Conservation (phyloP, 2,113 vertebrate species). For the Syngnathoides biaculeatus region DNA sequence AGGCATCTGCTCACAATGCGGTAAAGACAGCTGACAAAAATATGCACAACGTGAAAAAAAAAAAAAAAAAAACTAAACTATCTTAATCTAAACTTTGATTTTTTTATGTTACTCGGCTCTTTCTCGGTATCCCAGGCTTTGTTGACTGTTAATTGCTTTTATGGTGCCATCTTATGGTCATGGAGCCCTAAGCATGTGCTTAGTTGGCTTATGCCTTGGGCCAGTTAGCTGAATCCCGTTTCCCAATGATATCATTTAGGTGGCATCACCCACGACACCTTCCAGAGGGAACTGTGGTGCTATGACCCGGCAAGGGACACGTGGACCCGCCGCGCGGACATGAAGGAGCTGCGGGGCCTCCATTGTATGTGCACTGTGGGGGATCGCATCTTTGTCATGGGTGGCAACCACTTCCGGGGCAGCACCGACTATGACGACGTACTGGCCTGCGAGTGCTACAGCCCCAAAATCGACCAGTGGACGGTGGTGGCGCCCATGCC, state of each 20-base stretch:
- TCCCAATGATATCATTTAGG: constrained; percentile 46
- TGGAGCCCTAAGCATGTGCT: too few relatives aligned
- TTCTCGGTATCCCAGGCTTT: too few relatives aligned
- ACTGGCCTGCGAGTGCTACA: constrained; percentile 76
- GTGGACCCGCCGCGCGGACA: constrained; percentile 72
- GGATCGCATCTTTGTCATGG: constrained; percentile 77
- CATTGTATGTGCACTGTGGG: constrained; percentile 80
- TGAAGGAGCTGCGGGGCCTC: constrained; percentile 76
- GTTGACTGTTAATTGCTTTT: too few relatives aligned
- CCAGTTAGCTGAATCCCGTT: background rate
- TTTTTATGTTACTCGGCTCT: too few relatives aligned
- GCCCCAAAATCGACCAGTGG: constrained; percentile 74
- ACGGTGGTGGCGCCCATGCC: constrained; percentile 76
- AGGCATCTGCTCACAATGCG: background rate
- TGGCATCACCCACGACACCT: constrained; percentile 78
- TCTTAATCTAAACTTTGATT: too few relatives aligned
- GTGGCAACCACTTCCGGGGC: constrained; percentile 78
- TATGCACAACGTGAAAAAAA: too few relatives aligned
- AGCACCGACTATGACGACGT: constrained; percentile 78
- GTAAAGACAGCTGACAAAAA: background rate
- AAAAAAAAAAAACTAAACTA: too few relatives aligned
- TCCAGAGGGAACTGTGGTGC: constrained; percentile 77
- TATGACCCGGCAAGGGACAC: constrained; percentile 65
- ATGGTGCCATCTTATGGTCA: too few relatives aligned
- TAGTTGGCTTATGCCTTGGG: too few relatives aligned